phyloP scores from a whole-genome alignment of 2,888 invertebrate genomes.

The Brachycybe producta region DNA sequence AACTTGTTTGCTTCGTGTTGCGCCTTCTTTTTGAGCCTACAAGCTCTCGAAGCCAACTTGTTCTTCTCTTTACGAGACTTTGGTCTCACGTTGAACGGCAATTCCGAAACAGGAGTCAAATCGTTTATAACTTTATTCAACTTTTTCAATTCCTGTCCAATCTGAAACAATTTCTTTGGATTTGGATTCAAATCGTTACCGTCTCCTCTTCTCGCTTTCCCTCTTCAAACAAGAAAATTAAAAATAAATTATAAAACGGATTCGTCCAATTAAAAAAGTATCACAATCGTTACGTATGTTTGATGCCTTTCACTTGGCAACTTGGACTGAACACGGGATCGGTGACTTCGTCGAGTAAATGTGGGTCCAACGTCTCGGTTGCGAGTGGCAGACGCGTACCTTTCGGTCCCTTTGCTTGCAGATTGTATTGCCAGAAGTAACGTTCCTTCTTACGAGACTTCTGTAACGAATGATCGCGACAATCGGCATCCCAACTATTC shows the following conservation, averaged over 20 bases:
- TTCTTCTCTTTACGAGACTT: conserved; percentile 96
- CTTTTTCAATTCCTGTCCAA: conserved; percentile 85
- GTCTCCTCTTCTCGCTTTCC: conserved; percentile 89
- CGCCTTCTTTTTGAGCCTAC: conserved; percentile 94
- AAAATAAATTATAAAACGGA: background rate
- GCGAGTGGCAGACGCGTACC: conserved; percentile 68
- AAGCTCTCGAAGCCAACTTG: conserved; percentile 90
- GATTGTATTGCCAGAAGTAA: conserved; percentile 98
- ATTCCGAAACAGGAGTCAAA: conserved; percentile 87
- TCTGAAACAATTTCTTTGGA: conserved; percentile 74
- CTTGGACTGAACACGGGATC: conserved; percentile 93
- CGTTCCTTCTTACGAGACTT: conserved; percentile 53
- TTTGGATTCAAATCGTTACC: conserved; percentile 95
- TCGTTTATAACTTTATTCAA: conserved; percentile 82
- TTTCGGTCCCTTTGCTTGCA: conserved; percentile 94
- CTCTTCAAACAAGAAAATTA: conserved; percentile 39
- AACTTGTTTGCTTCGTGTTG: conserved; percentile 98
- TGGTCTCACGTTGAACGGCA: conserved; percentile 75
- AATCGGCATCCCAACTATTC: conserved; percentile 28
- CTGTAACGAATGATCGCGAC: conserved; percentile 24
- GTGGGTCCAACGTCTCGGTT: conserved; percentile 78
- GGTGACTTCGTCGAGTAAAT: conserved; percentile 72
- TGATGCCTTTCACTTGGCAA: conserved; percentile 78
- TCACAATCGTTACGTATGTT: conserved; percentile 50
- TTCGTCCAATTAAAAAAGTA: background rate